Conservation (phyloP, 2,888 invertebrate genomes). For the Dorcus parallelipipedus region DNA sequence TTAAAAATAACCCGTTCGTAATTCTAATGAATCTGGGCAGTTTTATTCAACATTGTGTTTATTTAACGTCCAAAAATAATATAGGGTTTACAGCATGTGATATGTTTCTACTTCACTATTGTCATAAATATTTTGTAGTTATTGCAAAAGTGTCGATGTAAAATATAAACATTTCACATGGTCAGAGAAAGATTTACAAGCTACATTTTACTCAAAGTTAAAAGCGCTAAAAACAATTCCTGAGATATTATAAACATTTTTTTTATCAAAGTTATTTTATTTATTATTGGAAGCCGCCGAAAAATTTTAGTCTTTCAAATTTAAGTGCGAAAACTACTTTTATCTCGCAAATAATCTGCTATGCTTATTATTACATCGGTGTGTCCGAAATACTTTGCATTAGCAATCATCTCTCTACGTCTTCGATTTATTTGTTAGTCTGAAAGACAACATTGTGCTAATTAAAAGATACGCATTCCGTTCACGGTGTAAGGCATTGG, state of each 20-base stretch:
- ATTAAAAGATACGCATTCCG: too few species aligned
- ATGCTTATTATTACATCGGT: too few species aligned
- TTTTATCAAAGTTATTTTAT: not conserved
- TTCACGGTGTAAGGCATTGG: too few species aligned
- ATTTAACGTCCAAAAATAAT: conserved; percentile 6
- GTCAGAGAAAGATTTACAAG: conserved; percentile 1
- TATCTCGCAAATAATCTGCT: not conserved
- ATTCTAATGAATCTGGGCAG: conserved; percentile 18
- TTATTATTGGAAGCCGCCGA: not conserved
- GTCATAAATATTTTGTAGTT: conserved; percentile 16
- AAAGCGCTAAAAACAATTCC: not conserved
- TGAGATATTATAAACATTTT: not conserved
- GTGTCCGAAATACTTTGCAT: too few species aligned
- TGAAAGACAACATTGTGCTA: too few species aligned
- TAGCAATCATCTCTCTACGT: too few species aligned
- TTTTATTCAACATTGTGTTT: conserved; percentile 13
- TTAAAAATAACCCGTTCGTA: not conserved
- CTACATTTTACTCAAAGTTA: not conserved
- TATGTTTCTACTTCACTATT: conserved; percentile 2
- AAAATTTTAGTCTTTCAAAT: not conserved
- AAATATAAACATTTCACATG: not conserved
- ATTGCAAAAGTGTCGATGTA: conserved; percentile 14
- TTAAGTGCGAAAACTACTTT: not conserved
- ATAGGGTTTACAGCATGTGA: too few species aligned
- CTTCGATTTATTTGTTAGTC: too few species aligned